Evolutionary conservation across 2,888 invertebrate species (phyloP).

Genomic region (Thymelicus acteon): DNA sequence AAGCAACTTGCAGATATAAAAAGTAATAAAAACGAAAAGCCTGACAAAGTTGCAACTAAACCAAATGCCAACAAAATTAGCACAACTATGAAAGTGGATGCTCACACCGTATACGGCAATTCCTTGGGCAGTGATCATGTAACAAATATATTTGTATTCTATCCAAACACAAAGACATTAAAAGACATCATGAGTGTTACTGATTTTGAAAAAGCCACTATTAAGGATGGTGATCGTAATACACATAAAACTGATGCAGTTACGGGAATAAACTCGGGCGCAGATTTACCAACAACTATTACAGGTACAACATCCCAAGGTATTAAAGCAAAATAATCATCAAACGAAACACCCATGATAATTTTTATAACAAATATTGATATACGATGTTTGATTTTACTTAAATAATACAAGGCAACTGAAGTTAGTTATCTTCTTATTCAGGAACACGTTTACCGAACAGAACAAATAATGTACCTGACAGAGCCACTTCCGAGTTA

Average conservation of each 20-base stretch:
- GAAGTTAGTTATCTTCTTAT: too few relatives aligned
- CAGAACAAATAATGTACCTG: too few relatives aligned
- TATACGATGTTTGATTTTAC: too few relatives aligned
- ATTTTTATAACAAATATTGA: too few relatives aligned
- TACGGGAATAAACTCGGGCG: not conserved
- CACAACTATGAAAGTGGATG: conserved; percentile 43
- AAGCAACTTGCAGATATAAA: conserved; percentile 31
- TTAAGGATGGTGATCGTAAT: not conserved
- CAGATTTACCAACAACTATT: not conserved
- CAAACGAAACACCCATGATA: not conserved
- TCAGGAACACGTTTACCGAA: too few relatives aligned
- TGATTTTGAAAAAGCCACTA: not conserved
- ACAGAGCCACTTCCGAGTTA: too few relatives aligned
- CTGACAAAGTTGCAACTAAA: conserved; percentile 1
- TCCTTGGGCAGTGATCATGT: conserved; percentile 59
- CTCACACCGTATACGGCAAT: conserved; percentile 57
- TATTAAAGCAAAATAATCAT: not conserved
- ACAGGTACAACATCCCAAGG: not conserved
- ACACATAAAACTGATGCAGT: not conserved
- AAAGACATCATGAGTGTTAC: not conserved
- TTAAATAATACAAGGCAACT: too few relatives aligned
- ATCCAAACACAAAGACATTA: conserved; percentile 44
- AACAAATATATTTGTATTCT: conserved; percentile 65
- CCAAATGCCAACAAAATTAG: not conserved
- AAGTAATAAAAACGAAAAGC: not conserved